Evolutionary conservation across 2,888 invertebrate species (phyloP), one percentile per base, ranked within the genome.

Genomic region (Notodonta dromedarius): DNA sequence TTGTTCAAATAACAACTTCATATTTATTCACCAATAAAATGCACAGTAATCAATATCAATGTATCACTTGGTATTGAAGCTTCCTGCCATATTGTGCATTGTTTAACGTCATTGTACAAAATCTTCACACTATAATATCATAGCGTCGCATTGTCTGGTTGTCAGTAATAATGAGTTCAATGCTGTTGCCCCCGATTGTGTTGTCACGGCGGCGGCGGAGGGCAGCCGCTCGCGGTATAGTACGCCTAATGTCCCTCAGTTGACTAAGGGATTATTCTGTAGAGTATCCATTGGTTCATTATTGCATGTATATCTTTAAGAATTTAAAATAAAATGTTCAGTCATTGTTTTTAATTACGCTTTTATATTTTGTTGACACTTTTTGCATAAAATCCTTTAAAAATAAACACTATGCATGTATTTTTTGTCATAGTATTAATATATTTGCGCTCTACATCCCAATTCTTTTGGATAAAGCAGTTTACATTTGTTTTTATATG

Each of bases 161-260:
- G 50, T 52, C 52, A 52, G 13, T 52, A 52, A 32, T 52, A 52
- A 52, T 32, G 32, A 52, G 52, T 52, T 5, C 16, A 12, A 16
- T 50, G 50, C 16, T 16, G 14, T 8, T 2, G 24, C 24, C 24
- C 11, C 12, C 52, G 52, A 52, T 52, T 52, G 52, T 52, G 52
- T 52, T 32, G 52, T 52, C 32, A 13, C 0, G 5, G 52, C 52
- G 32, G 12, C 32, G 32, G 52, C 52, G 32, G 7, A 32, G 32
- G 13, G 52, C 52, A 32, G 50, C 12, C 35, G 52, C 52, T 13
- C 11, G 32, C 24, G 52, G 52, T 5, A 52, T 52, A 24, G 24
- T 32, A 16, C 32, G 52, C 32, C 32, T 52, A 5, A 32, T 32
- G 14, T 52, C 32, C 52, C 8, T 32, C 51, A 32, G 16, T 16